A percentile compares a stretch with the other conserved stretches of the same genome.
Evolutionary conservation across 2,888 invertebrate genomes (phyloP).

Genomic region (Galerucella calmariensis): DNA sequence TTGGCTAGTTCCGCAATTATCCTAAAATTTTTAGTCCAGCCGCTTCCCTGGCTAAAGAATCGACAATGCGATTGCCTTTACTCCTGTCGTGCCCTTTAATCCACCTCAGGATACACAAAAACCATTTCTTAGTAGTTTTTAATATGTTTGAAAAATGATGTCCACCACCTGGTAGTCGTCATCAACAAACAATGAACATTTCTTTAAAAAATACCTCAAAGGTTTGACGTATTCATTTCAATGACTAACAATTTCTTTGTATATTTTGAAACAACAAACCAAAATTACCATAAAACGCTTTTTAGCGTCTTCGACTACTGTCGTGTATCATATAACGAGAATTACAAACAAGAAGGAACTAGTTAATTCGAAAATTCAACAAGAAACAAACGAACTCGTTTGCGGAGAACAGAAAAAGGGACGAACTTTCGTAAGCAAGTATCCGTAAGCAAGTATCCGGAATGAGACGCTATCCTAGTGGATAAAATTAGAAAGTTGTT

Average conservation of each 20-base stretch:
- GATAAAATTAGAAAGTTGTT: too few relatives aligned
- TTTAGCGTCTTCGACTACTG: conserved; percentile 16
- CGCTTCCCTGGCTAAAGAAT: too few relatives aligned
- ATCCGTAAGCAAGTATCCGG: not conserved
- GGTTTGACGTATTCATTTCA: conserved; percentile 11
- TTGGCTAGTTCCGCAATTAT: too few relatives aligned
- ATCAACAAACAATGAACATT: not conserved
- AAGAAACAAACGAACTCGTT: conserved; percentile 21
- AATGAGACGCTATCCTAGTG: not conserved
- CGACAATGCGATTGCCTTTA: too few relatives aligned
- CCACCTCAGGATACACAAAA: too few relatives aligned
- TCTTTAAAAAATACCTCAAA: not conserved
- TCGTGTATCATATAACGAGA: conserved; percentile 17
- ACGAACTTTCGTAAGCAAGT: conserved; percentile 4
- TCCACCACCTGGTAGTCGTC: not conserved
- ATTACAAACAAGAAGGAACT: conserved; percentile 24
- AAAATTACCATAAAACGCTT: conserved; percentile 23
- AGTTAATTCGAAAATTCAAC: conserved; percentile 29
- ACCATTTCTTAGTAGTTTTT: too few relatives aligned
- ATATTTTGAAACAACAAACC: conserved; percentile 19
- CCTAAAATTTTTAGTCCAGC: too few relatives aligned
- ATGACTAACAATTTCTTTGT: conserved; percentile 21
- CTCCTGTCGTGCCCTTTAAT: too few relatives aligned
- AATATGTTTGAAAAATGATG: not conserved
- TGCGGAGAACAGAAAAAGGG: conserved; percentile 9